Conservation (phyloP, 2,888 invertebrate species). For the Chrysolina americana region DNA sequence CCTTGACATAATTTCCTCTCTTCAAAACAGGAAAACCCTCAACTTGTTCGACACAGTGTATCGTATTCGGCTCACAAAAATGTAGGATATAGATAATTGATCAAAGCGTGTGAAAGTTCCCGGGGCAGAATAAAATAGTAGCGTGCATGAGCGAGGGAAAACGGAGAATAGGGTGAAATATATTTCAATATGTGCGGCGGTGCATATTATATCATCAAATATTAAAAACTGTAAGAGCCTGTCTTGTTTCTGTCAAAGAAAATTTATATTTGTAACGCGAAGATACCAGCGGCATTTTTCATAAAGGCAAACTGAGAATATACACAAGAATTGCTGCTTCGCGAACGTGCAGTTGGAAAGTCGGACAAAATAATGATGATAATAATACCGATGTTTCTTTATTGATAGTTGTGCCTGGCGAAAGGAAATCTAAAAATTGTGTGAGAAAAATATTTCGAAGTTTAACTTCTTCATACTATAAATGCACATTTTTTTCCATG, state of each 20-base stretch:
- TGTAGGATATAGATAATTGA: slow-evolving; percentile 35
- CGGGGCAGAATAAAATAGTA: slow-evolving; percentile 37
- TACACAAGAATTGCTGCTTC: background rate
- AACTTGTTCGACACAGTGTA: slow-evolving; percentile 20
- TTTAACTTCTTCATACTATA: too few relatives aligned
- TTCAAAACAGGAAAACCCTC: slow-evolving; percentile 7
- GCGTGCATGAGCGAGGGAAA: slow-evolving; percentile 17
- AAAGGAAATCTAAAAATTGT: too few relatives aligned
- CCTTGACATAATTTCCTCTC: background rate
- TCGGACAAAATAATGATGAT: background rate
- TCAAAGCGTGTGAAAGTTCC: slow-evolving; percentile 37
- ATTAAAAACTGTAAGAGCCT: slow-evolving; percentile 45
- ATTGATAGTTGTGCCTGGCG: too few relatives aligned
- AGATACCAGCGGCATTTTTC: slow-evolving; percentile 18
- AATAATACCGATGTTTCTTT: background rate
- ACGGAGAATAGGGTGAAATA: slow-evolving; percentile 36
- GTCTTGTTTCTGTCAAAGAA: slow-evolving; percentile 45
- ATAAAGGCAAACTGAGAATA: slow-evolving; percentile 11
- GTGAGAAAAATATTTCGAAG: too few relatives aligned
- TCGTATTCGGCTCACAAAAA: slow-evolving; percentile 17
- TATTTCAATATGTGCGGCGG: slow-evolving; percentile 29
- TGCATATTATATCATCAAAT: slow-evolving; percentile 46
- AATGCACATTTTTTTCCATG: too few relatives aligned
- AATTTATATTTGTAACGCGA: slow-evolving; percentile 43
- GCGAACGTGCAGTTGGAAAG: background rate